These are phyloP conservation scores for Tetropium fuscum DNA, from an alignment of 2,888 invertebrate species.

Conservation along the genomic window DNA sequence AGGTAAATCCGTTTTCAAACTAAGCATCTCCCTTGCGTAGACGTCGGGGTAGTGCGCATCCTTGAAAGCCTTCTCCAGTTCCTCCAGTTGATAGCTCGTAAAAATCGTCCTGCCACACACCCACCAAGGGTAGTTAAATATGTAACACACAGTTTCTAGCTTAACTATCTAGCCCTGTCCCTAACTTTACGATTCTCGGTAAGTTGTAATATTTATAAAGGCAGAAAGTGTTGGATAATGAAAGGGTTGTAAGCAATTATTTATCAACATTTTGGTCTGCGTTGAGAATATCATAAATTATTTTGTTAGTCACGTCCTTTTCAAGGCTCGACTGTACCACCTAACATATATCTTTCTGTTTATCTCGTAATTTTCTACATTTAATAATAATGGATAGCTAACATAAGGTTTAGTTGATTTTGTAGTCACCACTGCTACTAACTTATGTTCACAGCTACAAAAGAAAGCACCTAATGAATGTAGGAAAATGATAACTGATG, in stretches of 20 bases:
- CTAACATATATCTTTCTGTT: too few species aligned
- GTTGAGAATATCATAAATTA: background rate
- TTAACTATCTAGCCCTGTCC: slow-evolving; percentile 14
- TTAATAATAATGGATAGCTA: too few species aligned
- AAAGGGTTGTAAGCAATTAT: slow-evolving; percentile 24
- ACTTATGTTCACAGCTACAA: too few species aligned
- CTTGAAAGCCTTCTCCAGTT: slow-evolving; percentile 98
- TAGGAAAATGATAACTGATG: too few species aligned
- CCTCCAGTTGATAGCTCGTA: slow-evolving; percentile 98
- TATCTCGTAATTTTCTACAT: too few species aligned
- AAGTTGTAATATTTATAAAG: slow-evolving; percentile 17
- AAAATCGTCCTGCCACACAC: slow-evolving; percentile 94
- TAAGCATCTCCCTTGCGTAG: slow-evolving; percentile 95
- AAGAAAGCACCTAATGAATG: too few species aligned
- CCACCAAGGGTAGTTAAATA: slow-evolving; percentile 68
- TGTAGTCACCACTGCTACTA: too few species aligned
- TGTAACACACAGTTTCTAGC: slow-evolving; percentile 52
- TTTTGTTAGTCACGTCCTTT: background rate
- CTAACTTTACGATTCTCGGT: slow-evolving; percentile 3
- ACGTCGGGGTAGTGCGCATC: slow-evolving; percentile 99
- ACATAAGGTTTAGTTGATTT: too few species aligned
- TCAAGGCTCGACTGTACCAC: background rate
- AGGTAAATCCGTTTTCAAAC: slow-evolving; percentile 90
- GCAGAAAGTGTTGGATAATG: background rate
- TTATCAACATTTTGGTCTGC: background rate